Evolutionary conservation across 2,888 invertebrate species (phyloP).

Genomic region (Perdita meconis): DNA sequence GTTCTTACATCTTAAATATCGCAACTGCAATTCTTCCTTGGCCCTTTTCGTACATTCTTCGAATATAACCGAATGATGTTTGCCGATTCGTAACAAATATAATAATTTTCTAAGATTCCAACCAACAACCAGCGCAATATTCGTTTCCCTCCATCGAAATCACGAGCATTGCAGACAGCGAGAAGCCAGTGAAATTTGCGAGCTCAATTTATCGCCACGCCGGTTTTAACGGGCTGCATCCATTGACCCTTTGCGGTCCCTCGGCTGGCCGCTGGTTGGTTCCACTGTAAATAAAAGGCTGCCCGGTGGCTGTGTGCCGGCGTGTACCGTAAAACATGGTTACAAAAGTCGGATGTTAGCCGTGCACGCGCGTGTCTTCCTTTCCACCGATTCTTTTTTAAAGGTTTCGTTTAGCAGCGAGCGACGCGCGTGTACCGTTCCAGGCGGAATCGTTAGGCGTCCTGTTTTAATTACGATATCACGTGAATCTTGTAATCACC

Average conservation of each 20-base stretch:
- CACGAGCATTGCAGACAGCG: conserved; percentile 6
- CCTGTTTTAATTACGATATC: no score
- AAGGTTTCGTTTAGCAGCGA: conserved; percentile 13
- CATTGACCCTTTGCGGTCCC: conserved; percentile 60
- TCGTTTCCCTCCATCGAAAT: conserved; percentile 4
- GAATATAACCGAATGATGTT: no score
- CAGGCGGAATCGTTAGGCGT: no score
- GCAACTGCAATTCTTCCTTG: no score
- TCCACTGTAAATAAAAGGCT: conserved; percentile 59
- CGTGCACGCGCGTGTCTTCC: conserved; percentile 19
- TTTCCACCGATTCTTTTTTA: conserved; percentile 18
- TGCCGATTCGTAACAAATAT: no score
- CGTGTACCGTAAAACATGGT: conserved; percentile 62
- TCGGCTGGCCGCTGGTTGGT: conserved; percentile 42
- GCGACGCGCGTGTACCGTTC: background rate
- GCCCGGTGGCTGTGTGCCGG: conserved; percentile 29
- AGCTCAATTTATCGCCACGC: conserved; percentile 40
- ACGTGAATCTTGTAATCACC: no score
- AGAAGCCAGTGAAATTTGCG: conserved; percentile 37
- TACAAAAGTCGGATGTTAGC: conserved; percentile 41
- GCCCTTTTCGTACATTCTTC: no score
- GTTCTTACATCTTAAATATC: no score
- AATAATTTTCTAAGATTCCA: background rate
- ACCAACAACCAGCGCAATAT: background rate
- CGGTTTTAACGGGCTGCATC: conserved; percentile 45